These are phyloP conservation scores for Drosophila takahashii DNA, from an alignment of 1,140 invertebrate genomes.

Conservation along the genomic window DNA sequence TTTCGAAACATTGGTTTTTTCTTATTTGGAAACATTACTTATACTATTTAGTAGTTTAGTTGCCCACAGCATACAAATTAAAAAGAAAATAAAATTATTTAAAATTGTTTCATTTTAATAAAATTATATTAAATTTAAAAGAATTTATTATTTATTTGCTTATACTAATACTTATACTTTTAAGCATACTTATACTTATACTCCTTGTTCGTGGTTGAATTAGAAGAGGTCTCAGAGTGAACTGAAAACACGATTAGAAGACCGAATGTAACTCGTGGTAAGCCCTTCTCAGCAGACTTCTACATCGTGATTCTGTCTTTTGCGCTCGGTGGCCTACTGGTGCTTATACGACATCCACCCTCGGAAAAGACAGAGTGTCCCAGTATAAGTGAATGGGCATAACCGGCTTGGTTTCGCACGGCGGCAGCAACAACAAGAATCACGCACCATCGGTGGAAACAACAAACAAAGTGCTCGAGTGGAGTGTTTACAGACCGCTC, in stretches of 20 bases:
- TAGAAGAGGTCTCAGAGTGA: background rate
- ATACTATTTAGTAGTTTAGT: too few relatives aligned
- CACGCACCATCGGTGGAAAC: conserved; percentile 1
- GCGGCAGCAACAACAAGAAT: background rate
- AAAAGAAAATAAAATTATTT: too few relatives aligned
- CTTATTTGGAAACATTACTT: too few relatives aligned
- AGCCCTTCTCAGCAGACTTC: background rate
- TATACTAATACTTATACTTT: background rate
- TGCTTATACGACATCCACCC: conserved; percentile 11
- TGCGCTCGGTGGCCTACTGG: background rate
- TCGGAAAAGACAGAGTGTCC: conserved; percentile 5
- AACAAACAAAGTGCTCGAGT: conserved; percentile 16
- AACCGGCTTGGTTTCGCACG: conserved; percentile 20
- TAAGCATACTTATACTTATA: background rate
- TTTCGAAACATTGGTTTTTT: too few relatives aligned
- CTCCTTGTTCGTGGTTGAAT: background rate
- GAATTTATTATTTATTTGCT: background rate
- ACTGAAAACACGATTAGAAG: background rate
- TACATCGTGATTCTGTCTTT: background rate
- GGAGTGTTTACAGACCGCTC: conserved; percentile 17
- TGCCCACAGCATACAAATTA: too few relatives aligned
- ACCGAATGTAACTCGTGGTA: background rate
- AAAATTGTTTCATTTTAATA: background rate
- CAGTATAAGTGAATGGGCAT: conserved; percentile 23
- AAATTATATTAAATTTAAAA: background rate